A percentile compares a stretch with the other conserved stretches of the same genome.
Conservation (phyloP, 1,140 invertebrate species). For the Nixonia krombeini region DNA sequence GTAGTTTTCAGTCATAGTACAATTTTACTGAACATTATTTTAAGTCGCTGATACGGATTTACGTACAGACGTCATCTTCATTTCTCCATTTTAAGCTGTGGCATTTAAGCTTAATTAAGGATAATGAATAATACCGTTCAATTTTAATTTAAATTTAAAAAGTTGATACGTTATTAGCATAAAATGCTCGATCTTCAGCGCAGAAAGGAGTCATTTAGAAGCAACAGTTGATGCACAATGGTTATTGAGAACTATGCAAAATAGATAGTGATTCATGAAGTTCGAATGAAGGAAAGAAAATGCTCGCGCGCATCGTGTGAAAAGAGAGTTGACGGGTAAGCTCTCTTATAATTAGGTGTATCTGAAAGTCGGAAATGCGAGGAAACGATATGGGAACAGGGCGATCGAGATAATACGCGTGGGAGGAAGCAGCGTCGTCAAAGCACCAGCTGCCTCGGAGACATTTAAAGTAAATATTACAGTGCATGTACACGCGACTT, state of each 20-base stretch:
- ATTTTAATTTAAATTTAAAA: no score
- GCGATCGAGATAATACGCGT: constrained; percentile 50
- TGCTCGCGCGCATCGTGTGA: constrained; percentile 52
- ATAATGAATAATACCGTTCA: no score
- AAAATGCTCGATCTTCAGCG: no score
- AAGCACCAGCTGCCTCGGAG: constrained; percentile 20
- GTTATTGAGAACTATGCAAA: constrained; percentile 1
- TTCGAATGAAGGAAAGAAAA: constrained; percentile 46
- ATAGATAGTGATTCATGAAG: constrained; percentile 8
- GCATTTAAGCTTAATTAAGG: no score
- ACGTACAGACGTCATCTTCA: no score
- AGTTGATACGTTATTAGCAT: no score
- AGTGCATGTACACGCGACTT: neutral
- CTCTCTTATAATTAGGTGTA: constrained; percentile 54
- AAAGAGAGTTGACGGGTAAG: constrained; percentile 48
- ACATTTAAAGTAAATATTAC: constrained; percentile 23
- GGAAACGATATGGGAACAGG: constrained; percentile 50
- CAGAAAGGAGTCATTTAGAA: no score
- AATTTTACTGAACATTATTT: no score
- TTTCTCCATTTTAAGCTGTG: no score
- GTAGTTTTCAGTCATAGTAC: no score
- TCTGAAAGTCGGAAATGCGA: constrained; percentile 53
- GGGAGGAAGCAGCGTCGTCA: constrained; percentile 33
- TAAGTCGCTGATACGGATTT: no score
- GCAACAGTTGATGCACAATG: no score